Percentiles rank a stretch among this genome's conserved stretches.
These are phyloP conservation scores for Albula goreensis DNA, from an alignment of 2,113 vertebrate genomes.

Conservation along the genomic window DNA sequence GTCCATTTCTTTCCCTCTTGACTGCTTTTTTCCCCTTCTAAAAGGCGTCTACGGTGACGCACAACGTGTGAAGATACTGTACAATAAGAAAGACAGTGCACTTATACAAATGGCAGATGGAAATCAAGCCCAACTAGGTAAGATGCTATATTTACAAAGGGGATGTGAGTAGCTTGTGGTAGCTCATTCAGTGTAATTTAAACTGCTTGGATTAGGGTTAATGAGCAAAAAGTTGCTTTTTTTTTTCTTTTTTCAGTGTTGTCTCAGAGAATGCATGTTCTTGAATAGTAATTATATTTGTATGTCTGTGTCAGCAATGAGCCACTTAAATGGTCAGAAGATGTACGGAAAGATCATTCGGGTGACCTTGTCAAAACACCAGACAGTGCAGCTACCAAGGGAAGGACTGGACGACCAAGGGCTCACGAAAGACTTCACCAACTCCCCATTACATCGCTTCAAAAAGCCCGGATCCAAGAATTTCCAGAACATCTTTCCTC, in stretches of 20 bases:
- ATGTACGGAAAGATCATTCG: slow-evolving; percentile 98
- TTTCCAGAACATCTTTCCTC: slow-evolving; percentile 97
- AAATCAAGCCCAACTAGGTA: slow-evolving; percentile 95
- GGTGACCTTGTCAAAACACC: slow-evolving; percentile 93
- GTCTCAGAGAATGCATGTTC: neutral
- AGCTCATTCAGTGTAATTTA: neutral
- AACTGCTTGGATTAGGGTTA: neutral
- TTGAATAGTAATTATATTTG: neutral
- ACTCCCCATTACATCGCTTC: slow-evolving; percentile 95
- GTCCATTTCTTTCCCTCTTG: slow-evolving; percentile 64
- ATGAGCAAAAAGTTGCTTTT: neutral
- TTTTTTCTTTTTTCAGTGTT: neutral
- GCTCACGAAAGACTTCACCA: slow-evolving; percentile 94
- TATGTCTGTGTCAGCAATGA: slow-evolving; percentile 79
- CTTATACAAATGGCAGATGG: slow-evolving; percentile 96
- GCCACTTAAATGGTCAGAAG: slow-evolving; percentile 96
- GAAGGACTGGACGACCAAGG: slow-evolving; percentile 96
- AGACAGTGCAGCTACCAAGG: slow-evolving; percentile 91
- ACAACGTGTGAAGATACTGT: slow-evolving; percentile 98
- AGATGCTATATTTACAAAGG: slow-evolving; percentile 52
- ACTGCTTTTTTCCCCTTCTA: slow-evolving; percentile 59
- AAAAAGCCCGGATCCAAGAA: slow-evolving; percentile 97
- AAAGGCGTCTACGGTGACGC: slow-evolving; percentile 97
- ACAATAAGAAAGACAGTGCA: slow-evolving; percentile 99
- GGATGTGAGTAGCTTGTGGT: neutral